Percentiles rank a stretch among this genome's conserved stretches.
Evolutionary conservation across 64 coral and sea anemone species (phyloP).

Genomic region (Porites lutea): DNA sequence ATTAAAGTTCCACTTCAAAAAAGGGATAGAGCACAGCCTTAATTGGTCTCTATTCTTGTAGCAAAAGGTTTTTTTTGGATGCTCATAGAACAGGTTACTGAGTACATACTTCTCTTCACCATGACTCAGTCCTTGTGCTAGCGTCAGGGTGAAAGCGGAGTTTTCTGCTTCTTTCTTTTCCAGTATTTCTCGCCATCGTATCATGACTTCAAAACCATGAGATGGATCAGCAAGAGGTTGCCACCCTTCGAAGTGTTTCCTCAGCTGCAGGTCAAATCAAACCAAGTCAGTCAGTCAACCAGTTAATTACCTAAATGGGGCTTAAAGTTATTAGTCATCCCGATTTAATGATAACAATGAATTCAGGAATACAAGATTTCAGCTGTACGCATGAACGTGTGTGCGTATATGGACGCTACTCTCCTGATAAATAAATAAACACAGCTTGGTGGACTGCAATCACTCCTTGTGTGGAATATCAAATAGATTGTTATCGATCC

Average conservation of each 20-base stretch:
- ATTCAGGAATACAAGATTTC: too few species aligned
- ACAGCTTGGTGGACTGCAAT: too few species aligned
- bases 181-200: slow-evolving; percentile 87
- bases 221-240: slow-evolving; percentile 75
- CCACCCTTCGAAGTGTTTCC: slow-evolving; percentile 83
- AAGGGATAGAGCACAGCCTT: too few species aligned
- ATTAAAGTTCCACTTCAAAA: too few species aligned
- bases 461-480: too few species aligned
- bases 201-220: slow-evolving; percentile 86
- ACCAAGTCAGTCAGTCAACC: background rate
- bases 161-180: slow-evolving; percentile 81
- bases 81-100: background rate
- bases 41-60: too few species aligned
- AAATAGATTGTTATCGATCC: too few species aligned
- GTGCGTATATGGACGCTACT: too few species aligned
- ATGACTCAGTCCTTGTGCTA: slow-evolving; percentile 44
- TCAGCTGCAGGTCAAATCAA: slow-evolving; percentile 54
- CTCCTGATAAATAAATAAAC: too few species aligned
- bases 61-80: background rate
- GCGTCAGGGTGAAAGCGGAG: slow-evolving; percentile 81
- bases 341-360: too few species aligned
- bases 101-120: slow-evolving; percentile 52
- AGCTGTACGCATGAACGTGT: too few species aligned
- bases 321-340: too few species aligned
- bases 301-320: background rate